Evolutionary conservation across 2,113 vertebrate genomes (phyloP).

Genomic region (Panthera uncia): DNA sequence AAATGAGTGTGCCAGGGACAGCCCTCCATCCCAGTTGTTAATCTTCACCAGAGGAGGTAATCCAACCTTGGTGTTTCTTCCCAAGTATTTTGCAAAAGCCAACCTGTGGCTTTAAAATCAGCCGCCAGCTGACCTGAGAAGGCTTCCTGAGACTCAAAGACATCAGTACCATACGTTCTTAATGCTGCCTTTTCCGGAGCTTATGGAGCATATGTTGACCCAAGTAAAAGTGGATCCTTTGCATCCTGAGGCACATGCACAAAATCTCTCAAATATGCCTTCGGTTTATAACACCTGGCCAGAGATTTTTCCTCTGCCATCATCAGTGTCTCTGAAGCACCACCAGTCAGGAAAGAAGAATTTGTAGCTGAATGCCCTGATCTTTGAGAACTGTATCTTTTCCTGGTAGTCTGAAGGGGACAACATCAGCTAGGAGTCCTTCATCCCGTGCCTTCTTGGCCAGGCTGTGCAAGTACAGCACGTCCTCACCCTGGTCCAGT

Average conservation of each 20-base stretch:
- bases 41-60: conserved; percentile 94
- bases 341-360: conserved; percentile 97
- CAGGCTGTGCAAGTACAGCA: conserved; percentile 90
- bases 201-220: conserved; percentile 93
- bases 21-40: conserved; percentile 94
- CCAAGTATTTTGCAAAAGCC: conserved; percentile 98
- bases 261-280: conserved; percentile 97
- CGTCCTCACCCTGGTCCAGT: conserved; percentile 93
- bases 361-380: conserved; percentile 95
- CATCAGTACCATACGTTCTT: conserved; percentile 91
- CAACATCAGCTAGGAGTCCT: conserved; percentile 89
- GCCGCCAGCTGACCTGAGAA: conserved; percentile 97
- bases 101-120: conserved; percentile 97
- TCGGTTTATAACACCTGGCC: conserved; percentile 95
- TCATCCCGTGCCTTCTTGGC: conserved; percentile 94
- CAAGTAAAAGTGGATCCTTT: conserved; percentile 96
- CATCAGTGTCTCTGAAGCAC: conserved; percentile 92
- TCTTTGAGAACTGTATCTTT: conserved; percentile 92
- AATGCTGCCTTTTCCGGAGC: conserved; percentile 92
- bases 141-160: conserved; percentile 97
- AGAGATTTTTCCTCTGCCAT: conserved; percentile 98
- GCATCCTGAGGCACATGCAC: conserved; percentile 97
- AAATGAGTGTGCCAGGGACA: conserved; percentile 96
- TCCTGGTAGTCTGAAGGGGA: conserved; percentile 95
- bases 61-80: conserved; percentile 94